Evolutionary conservation across 2,888 invertebrate species (phyloP).

Genomic region (Patella pellucida): DNA sequence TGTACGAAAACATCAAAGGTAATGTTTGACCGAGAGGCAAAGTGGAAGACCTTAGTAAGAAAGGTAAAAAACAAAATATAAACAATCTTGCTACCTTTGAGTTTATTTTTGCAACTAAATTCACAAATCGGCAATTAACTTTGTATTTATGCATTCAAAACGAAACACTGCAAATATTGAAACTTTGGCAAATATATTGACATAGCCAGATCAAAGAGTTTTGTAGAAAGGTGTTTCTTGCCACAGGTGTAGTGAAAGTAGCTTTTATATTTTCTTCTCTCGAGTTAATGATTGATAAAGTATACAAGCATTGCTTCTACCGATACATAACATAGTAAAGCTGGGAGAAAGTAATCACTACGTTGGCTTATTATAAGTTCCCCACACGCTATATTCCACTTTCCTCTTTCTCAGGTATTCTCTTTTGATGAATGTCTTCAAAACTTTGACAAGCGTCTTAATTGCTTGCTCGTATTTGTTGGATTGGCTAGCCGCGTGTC

Average conservation of each 20-base stretch:
- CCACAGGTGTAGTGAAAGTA: slow-evolving; percentile 4
- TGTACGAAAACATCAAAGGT: slow-evolving; percentile 5
- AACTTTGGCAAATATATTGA: slow-evolving; percentile 4
- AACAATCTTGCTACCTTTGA: slow-evolving; percentile 3
- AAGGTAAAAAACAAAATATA: slow-evolving; percentile 7
- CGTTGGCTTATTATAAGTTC: neutral
- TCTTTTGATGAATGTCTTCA: slow-evolving; percentile 5
- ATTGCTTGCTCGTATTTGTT: neutral
- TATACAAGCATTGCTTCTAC: too few relatives aligned
- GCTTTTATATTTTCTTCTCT: neutral
- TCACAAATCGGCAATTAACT: slow-evolving; percentile 12
- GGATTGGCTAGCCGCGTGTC: slow-evolving; percentile 6
- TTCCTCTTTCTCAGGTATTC: neutral
- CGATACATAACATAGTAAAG: too few relatives aligned
- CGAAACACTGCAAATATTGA: slow-evolving; percentile 9
- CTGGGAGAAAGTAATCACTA: neutral
- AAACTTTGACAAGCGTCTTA: neutral
- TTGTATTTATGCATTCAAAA: slow-evolving; percentile 12
- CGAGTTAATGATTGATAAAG: too few relatives aligned
- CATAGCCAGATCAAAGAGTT: neutral
- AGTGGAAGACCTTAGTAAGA: neutral
- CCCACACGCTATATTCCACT: neutral
- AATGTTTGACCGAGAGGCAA: slow-evolving; percentile 1
- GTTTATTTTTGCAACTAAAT: slow-evolving; percentile 12
- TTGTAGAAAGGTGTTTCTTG: slow-evolving; percentile 1